Conservation (phyloP, 2,113 vertebrate species). For the Solea solea region DNA sequence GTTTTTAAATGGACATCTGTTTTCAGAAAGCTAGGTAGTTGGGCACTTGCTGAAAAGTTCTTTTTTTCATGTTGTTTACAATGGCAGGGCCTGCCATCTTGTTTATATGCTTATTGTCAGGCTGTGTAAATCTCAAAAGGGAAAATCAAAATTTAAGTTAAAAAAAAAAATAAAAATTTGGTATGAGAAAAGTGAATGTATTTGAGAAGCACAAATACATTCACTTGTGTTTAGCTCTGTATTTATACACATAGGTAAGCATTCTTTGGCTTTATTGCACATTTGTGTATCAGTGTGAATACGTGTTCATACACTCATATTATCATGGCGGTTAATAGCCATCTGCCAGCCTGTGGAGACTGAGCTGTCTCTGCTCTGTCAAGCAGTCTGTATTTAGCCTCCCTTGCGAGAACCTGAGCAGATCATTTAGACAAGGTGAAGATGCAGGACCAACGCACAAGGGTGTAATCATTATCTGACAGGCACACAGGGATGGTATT, state of each 20-base stretch:
- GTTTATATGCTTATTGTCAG: too few relatives aligned
- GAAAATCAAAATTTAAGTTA: too few relatives aligned
- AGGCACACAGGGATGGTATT: conserved; percentile 55
- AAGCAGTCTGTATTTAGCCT: conserved; percentile 57
- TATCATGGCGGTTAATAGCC: conserved; percentile 43
- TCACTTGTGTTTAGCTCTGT: neutral
- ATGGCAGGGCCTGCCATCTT: too few relatives aligned
- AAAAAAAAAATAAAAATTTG: too few relatives aligned
- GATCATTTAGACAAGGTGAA: conserved; percentile 69
- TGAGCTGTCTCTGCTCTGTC: conserved; percentile 60
- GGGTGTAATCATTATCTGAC: conserved; percentile 68
- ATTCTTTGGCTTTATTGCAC: neutral
- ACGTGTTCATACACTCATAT: conserved; percentile 23
- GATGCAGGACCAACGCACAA: conserved; percentile 55
- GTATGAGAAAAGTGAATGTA: too few relatives aligned
- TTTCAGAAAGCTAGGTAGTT: too few relatives aligned
- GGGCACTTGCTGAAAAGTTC: too few relatives aligned
- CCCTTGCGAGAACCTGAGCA: conserved; percentile 50
- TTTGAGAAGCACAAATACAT: neutral
- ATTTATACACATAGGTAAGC: neutral
- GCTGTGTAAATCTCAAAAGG: too few relatives aligned
- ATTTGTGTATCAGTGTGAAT: conserved; percentile 7
- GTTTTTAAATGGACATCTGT: too few relatives aligned
- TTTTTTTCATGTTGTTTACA: too few relatives aligned
- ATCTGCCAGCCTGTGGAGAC: conserved; percentile 65